Percentiles rank a stretch among this genome's conserved stretches.
Evolutionary conservation across 2,888 invertebrate genomes (phyloP).

Genomic region (Ectemnius lituratus): DNA sequence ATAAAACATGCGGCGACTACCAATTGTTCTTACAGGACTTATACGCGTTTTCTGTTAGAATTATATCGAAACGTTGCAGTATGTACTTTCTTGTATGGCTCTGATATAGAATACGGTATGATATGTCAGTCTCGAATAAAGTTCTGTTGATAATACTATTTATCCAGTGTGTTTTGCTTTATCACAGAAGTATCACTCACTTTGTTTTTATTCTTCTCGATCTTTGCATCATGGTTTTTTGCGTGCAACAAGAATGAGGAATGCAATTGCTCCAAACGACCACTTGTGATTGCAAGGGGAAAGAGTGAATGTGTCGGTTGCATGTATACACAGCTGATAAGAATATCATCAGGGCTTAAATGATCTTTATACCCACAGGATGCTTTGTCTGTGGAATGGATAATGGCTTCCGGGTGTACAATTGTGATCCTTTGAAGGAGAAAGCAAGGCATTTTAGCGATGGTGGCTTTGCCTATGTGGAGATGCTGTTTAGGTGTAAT

Average conservation of each 20-base stretch:
- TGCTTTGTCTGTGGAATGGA: conserved; percentile 99
- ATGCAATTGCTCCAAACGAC: conserved; percentile 3
- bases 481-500: conserved; percentile 99
- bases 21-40: no score
- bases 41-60: no score
- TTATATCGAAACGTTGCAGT: no score
- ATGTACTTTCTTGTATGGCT: neutral
- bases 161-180: conserved; percentile 24
- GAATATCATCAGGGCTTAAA: conserved; percentile 49
- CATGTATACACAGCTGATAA: conserved; percentile 50
- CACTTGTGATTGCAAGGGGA: conserved; percentile 28
- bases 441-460: conserved; percentile 96
- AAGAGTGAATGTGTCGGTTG: conserved; percentile 25
- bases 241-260: conserved; percentile 16
- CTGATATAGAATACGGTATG: neutral
- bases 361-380: conserved; percentile 81
- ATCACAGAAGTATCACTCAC: conserved; percentile 24
- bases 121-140: conserved; percentile 12
- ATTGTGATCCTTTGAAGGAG: conserved; percentile 97
- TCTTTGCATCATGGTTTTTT: no score
- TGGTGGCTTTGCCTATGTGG: conserved; percentile 95
- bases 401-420: conserved; percentile 97
- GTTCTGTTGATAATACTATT: conserved; percentile 28
- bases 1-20: neutral
- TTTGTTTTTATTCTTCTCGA: no score